phyloP scores from a whole-genome alignment of 2,113 vertebrate species.

The Catharus bicknelli region DNA sequence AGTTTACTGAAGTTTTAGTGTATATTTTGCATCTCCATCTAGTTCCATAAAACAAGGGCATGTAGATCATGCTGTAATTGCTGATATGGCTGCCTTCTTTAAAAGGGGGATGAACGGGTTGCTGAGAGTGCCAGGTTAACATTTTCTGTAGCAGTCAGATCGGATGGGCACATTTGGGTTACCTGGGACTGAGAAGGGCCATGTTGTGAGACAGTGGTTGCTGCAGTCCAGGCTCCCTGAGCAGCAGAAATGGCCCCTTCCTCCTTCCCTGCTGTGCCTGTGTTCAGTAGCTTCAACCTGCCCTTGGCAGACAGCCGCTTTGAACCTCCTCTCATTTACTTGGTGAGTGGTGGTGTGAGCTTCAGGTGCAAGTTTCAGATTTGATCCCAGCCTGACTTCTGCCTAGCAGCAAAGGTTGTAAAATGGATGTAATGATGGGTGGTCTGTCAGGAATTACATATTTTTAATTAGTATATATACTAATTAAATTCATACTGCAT shows the following conservation, averaged over 20 bases:
- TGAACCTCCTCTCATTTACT: background rate
- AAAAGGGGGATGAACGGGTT: background rate
- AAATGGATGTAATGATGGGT: background rate
- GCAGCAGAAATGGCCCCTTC: background rate
- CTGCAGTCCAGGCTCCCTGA: background rate
- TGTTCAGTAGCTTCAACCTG: background rate
- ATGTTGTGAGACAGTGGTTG: accelerated
- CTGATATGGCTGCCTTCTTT: background rate
- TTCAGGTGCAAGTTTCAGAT: background rate
- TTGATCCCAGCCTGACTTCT: background rate
- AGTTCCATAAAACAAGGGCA: background rate
- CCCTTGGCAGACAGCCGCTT: background rate
- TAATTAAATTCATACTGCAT: background rate
- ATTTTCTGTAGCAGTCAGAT: background rate
- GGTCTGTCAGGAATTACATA: background rate
- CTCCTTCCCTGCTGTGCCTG: background rate
- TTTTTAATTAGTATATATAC: background rate
- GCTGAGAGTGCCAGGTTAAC: background rate
- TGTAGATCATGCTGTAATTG: background rate
- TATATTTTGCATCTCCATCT: accelerated
- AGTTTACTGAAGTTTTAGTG: background rate
- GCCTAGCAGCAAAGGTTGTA: background rate
- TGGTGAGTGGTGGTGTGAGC: background rate
- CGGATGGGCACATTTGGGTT: accelerated
- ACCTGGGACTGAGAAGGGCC: background rate